Base-by-base conservation (phyloP, 2,888 invertebrate species). In the Eupithecia tripunctaria region DNA sequence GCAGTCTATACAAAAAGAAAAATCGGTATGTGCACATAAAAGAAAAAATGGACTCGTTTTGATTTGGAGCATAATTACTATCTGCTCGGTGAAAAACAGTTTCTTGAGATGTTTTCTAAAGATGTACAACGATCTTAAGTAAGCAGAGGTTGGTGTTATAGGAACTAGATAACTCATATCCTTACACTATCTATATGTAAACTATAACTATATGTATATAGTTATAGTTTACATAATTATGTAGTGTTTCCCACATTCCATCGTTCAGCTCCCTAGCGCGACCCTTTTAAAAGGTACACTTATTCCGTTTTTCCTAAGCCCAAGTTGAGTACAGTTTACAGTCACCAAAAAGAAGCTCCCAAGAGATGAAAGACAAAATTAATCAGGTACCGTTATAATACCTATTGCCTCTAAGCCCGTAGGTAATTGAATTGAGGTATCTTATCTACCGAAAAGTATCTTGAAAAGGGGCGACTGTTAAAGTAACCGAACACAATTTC, bases 371-470 rank as follows among this genome's bases (percentile, higher is more conserved):
- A 63, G 36, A 32, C 18, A 36, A 82, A 83, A 83, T 85, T 82
- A 85, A 86, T 85, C 84, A 84, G 77, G 80, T 80, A 79, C 79
- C 78, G 76, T 64, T 75, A 77, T 81, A 82, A 82, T 81, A 76
- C 80, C 79, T 69, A 71, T 79, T 80, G 78, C 79, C 79, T 75
- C 79, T 82, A 80, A 81, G 82, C 77, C 79, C 78, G 80, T 32
- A 63, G 76, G 78, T 85, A 85, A 85, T 85, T 85, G 82, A 84
- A 84, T 85, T 80, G 77, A 76, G 80, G 79, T 76, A 79, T 71
- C 68, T 76, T 79, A n/a, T 63, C 62, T 56, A 25, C 56, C 56
- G 56, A 63, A 18, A 63, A 32, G 10, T 63, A 63, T 63, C 62
- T 63, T 63, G 36, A 32, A 63, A 63, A 63, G 62, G 62, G 62